Evolutionary conservation across 2,888 invertebrate genomes (phyloP).

Genomic region (Andrena bucephala): DNA sequence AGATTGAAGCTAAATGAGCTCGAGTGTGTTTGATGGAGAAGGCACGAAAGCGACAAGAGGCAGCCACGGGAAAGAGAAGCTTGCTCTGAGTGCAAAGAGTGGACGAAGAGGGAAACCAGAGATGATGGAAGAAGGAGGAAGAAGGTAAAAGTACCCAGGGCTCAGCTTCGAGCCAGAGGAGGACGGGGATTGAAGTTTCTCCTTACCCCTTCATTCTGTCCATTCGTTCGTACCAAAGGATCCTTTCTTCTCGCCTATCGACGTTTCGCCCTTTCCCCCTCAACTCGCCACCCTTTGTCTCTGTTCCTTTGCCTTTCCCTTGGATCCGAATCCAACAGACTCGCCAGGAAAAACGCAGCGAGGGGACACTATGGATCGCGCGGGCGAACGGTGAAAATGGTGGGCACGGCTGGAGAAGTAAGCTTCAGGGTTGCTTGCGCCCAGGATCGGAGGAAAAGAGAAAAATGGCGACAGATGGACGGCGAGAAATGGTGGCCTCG

Average conservation of each 20-base stretch:
- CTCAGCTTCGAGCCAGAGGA: conserved; percentile 41
- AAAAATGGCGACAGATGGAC: conserved; percentile 44
- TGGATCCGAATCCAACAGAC: conserved; percentile 36
- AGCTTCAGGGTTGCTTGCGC: conserved; percentile 3
- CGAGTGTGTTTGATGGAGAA: conserved; percentile 65
- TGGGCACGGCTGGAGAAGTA: background rate
- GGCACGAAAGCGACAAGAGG: conserved; percentile 31
- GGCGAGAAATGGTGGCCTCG: conserved; percentile 42
- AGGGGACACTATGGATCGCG: conserved; percentile 9
- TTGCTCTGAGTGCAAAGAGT: background rate
- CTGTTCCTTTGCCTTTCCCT: conserved; percentile 7
- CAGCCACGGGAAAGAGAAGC: conserved; percentile 7
- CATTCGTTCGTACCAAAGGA: conserved; percentile 15
- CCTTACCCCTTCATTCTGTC: conserved; percentile 29
- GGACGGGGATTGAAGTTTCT: conserved; percentile 54
- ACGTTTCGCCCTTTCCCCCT: conserved; percentile 12
- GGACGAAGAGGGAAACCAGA: conserved; percentile 15
- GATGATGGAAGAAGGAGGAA: conserved; percentile 8
- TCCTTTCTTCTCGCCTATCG: conserved; percentile 35
- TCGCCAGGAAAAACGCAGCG: conserved; percentile 33
- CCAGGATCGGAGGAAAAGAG: background rate
- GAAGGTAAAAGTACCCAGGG: conserved; percentile 38
- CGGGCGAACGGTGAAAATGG: conserved; percentile 16
- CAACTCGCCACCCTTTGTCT: conserved; percentile 32
- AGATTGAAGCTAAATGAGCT: conserved; percentile 75